These are phyloP conservation scores for Glaucidium brasilianum DNA, from an alignment of 2,113 vertebrate genomes.

Conservation along the genomic window DNA sequence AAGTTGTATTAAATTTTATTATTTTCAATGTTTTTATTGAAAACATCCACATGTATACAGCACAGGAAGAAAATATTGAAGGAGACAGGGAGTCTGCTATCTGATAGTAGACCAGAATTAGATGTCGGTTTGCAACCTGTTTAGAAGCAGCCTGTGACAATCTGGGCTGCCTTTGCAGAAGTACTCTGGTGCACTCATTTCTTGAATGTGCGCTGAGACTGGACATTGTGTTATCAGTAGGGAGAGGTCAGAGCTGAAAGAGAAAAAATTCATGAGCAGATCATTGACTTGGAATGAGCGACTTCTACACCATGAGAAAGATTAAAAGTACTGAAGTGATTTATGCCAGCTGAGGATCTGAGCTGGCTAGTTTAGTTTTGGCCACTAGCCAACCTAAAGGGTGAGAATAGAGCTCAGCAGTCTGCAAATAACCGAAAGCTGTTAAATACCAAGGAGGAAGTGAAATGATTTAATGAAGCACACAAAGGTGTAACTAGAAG, in stretches of 20 bases:
- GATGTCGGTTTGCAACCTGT: neutral
- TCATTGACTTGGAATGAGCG: neutral
- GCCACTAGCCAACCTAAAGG: constrained; percentile 37
- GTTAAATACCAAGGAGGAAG: constrained; percentile 49
- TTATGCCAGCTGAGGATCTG: constrained; percentile 15
- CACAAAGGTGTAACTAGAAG: constrained; percentile 43
- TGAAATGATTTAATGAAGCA: constrained; percentile 50
- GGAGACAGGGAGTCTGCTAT: neutral
- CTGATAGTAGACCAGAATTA: neutral
- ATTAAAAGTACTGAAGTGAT: constrained; percentile 24
- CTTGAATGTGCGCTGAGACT: neutral
- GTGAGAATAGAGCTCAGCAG: neutral
- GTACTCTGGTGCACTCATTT: neutral
- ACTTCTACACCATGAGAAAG: neutral
- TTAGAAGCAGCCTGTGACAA: neutral
- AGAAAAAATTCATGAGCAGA: neutral
- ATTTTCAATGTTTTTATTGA: neutral
- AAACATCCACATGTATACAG: neutral
- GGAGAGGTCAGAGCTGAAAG: constrained; percentile 17
- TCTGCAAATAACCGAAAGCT: constrained; percentile 30
- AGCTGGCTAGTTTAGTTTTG: constrained; percentile 52
- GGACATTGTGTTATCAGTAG: neutral
- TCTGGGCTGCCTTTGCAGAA: neutral
- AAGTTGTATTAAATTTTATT: neutral
- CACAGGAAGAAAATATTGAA: neutral